phyloP scores from a whole-genome alignment of 2,797 vertebrate species.

The Pangasius larnaudii region DNA sequence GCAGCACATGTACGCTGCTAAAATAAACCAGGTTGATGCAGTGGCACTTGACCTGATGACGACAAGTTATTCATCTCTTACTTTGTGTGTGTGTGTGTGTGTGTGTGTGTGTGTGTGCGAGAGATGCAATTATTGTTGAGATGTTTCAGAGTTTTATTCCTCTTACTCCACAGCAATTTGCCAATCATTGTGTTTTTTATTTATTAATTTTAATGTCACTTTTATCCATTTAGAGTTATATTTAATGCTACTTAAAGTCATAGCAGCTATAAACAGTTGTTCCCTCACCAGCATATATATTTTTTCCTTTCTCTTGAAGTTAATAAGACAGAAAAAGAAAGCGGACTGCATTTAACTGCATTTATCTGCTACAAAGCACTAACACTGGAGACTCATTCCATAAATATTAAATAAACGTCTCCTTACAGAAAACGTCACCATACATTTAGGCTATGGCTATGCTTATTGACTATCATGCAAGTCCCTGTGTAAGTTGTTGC shows the following conservation, averaged over 20 bases:
- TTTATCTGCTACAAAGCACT: background rate
- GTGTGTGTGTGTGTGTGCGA: background rate
- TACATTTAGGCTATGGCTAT: background rate
- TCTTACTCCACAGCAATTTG: background rate
- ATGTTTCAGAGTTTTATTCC: background rate
- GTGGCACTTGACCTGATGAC: constrained; percentile 42
- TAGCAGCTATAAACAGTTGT: too few relatives aligned
- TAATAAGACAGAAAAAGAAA: background rate
- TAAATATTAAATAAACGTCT: background rate
- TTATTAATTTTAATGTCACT: background rate
- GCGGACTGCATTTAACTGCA: background rate
- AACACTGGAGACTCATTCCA: background rate
- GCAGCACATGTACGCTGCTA: background rate
- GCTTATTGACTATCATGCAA: background rate
- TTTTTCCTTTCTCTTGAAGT: too few relatives aligned
- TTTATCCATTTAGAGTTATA: background rate
- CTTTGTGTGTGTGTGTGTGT: background rate
- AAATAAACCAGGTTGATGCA: constrained; percentile 27
- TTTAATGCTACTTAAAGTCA: background rate
- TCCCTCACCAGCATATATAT: too few relatives aligned
- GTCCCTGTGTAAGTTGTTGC: background rate
- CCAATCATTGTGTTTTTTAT: background rate
- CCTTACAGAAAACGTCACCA: background rate
- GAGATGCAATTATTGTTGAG: background rate
- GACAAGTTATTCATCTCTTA: constrained; percentile 30